Evolutionary conservation across 1,140 invertebrate genomes (phyloP), one percentile per base, ranked within the genome.

Genomic region (Pogonomyrmex californicus): DNA sequence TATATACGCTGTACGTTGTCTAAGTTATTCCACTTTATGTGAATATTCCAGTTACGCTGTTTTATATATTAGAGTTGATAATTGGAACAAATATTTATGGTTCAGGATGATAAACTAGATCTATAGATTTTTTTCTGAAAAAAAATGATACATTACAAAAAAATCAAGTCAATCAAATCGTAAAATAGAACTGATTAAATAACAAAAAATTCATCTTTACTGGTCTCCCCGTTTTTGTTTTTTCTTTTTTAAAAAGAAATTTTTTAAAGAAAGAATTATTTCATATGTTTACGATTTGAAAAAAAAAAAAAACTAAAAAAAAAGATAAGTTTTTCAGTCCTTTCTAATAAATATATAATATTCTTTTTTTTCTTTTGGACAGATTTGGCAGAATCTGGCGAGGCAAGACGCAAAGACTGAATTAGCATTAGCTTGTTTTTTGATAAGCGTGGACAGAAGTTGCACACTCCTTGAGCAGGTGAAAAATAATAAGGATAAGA

Each of bases 401-500:
- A 90, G 89, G n/a, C 83, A 88, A 76, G 87, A 90, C 41, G 90
- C 90, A 70, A 95, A 93, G 73, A 93, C 93, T 62, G 94, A 95
- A 81, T 87, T 95, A 30, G 92, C 94, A 14, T 86, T 95, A 41
- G 90, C 91, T 44, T 95, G 95, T 89, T 95, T 92, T 49, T 77
- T 95, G 7, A 87, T 95, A 0, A 94, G 91, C 66, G 81, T 91
- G 4, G 94, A 95, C 23, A 92, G 83, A n/a, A 92, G 82, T 62
- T 92, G 92, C 79, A 54, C 91, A 73, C 71, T 93, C 63, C 81
- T 95, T 0, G 93, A 94, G 9, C 96, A 96, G 12, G 94, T 96
- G 0, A 96, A 96, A 60, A 98, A 98, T 92, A 95, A 96, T 36
- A 96, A 97, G 87, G 96, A 96, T 1, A 96, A 97, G 91, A 96